Conservation (phyloP, 2,888 invertebrate species). For the Lathronympha strigana region DNA sequence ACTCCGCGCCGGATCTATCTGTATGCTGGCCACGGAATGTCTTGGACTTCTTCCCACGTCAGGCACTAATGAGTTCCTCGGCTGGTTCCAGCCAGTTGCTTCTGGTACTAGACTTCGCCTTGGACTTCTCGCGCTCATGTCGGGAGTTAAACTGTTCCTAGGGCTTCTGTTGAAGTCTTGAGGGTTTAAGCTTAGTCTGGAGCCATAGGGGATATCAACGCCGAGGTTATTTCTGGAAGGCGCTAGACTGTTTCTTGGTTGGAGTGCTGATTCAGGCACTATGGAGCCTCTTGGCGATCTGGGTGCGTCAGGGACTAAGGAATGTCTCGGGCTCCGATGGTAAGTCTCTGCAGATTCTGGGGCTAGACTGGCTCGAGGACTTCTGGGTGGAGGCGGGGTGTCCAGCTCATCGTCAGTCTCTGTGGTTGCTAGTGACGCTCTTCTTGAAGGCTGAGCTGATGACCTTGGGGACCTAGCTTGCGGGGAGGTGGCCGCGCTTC, state of each 20-base stretch:
- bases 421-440: conserved; percentile 85
- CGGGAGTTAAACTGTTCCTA: conserved; percentile 78
- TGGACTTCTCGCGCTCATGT: conserved; percentile 81
- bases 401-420: conserved; percentile 85
- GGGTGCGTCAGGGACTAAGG: conserved; percentile 78
- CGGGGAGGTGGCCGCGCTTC: conserved; percentile 87
- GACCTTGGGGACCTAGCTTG: conserved; percentile 82
- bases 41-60: conserved; percentile 85
- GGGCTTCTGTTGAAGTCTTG: conserved; percentile 82
- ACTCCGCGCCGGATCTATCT: conserved; percentile 71
- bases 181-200: conserved; percentile 83
- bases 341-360: conserved; percentile 83
- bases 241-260: conserved; percentile 81
- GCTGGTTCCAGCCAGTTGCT: conserved; percentile 81
- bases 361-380: conserved; percentile 84
- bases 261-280: conserved; percentile 83
- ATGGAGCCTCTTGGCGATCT: conserved; percentile 86
- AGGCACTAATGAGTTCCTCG: conserved; percentile 84
- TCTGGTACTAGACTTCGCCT: conserved; percentile 86
- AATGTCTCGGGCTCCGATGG: conserved; percentile 83
- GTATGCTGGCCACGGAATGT: conserved; percentile 81
- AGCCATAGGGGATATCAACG: conserved; percentile 83
- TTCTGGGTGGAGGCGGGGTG: conserved; percentile 70
- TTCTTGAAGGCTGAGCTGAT: conserved; percentile 74
- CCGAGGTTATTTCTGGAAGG: conserved; percentile 86